phyloP scores from a whole-genome alignment of 2,888 invertebrate species.

The Harpalus rufipes region DNA sequence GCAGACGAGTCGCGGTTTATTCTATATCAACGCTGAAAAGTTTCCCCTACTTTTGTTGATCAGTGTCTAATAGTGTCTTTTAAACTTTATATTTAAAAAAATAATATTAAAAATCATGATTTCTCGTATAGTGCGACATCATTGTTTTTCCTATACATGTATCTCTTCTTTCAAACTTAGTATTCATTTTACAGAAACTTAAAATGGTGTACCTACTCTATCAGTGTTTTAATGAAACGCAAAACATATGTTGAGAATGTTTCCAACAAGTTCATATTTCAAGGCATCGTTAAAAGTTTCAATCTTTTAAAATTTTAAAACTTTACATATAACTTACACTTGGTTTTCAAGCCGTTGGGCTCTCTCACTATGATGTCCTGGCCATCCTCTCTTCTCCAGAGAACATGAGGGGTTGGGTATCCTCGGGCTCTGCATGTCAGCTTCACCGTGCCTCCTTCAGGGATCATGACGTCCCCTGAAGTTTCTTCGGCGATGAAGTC shows the following conservation, averaged over 20 bases:
- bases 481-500: constrained; percentile 92
- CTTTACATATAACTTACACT: constrained; percentile 77
- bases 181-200: neutral
- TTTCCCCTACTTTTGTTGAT: too few relatives aligned
- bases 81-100: too few relatives aligned
- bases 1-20: too few relatives aligned
- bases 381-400: constrained; percentile 92
- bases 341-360: constrained; percentile 82
- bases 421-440: constrained; percentile 87
- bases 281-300: neutral
- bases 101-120: too few relatives aligned
- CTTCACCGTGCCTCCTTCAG: constrained; percentile 87
- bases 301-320: constrained; percentile 9
- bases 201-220: neutral
- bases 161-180: too few relatives aligned
- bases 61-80: too few relatives aligned
- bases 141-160: too few relatives aligned
- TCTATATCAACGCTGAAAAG: too few relatives aligned
- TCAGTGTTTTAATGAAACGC: neutral
- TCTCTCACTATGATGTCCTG: constrained; percentile 88
- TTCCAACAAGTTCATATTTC: neutral
- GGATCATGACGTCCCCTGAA: constrained; percentile 92
- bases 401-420: constrained; percentile 88
- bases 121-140: too few relatives aligned
- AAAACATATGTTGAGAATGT: neutral